These are phyloP conservation scores for Heterodera filipjevi DNA, from an alignment of 2,888 invertebrate genomes.

Conservation along the genomic window DNA sequence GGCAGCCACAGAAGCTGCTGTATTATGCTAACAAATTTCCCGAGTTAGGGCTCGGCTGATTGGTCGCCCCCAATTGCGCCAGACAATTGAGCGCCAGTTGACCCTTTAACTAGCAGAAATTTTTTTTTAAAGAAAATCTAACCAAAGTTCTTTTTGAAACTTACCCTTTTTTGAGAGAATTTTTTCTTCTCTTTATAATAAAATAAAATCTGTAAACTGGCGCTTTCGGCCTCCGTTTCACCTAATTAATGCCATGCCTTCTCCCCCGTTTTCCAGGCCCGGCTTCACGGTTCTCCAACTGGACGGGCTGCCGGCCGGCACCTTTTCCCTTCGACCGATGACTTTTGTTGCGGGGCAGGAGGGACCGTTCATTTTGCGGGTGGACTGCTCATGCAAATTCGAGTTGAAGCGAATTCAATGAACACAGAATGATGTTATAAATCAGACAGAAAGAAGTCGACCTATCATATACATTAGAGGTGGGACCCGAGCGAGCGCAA, in stretches of 20 bases:
- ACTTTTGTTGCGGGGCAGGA: slow-evolving; percentile 84
- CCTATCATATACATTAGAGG: no score
- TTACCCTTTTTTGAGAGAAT: not conserved
- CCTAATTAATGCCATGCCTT: slow-evolving; percentile 74
- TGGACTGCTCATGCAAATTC: slow-evolving; percentile 71
- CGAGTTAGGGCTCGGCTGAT: no score
- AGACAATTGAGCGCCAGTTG: no score
- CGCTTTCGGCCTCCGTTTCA: no score
- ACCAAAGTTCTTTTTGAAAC: no score
- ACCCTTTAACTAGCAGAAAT: no score
- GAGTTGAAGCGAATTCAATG: slow-evolving; percentile 47
- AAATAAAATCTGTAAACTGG: slow-evolving; percentile 23
- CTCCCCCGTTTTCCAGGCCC: slow-evolving; percentile 73
- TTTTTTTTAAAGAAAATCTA: no score
- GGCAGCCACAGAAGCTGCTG: no score
- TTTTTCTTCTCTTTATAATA: slow-evolving; percentile 4
- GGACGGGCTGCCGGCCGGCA: slow-evolving; percentile 79
- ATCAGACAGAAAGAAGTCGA: no score
- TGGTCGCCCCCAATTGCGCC: no score
- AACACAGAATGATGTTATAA: no score
- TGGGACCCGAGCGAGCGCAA: no score
- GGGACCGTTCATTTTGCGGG: slow-evolving; percentile 83
- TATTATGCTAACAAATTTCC: not conserved
- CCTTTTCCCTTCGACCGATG: slow-evolving; percentile 79
- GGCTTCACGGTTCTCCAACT: slow-evolving; percentile 84